phyloP scores from a whole-genome alignment of 2,797 vertebrate genomes.

The Acomys russatus region DNA sequence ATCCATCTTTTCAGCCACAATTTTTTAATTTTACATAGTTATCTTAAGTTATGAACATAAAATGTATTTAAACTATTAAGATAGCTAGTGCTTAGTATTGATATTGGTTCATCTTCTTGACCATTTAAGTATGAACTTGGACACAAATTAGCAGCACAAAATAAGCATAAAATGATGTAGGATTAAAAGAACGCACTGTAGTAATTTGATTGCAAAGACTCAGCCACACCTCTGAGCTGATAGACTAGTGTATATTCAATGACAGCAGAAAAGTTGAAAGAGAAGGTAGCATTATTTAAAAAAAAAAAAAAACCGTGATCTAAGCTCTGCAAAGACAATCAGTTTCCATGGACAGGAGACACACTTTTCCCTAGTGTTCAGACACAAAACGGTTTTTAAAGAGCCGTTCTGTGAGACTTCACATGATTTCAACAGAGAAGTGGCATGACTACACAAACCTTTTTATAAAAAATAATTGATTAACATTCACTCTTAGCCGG shows the following conservation, averaged over 20 bases:
- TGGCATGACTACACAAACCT: neutral
- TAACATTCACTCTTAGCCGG: neutral
- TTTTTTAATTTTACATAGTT: neutral
- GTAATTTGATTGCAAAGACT: neutral
- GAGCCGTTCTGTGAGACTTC: slow-evolving; percentile 46
- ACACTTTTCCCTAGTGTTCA: slow-evolving; percentile 29
- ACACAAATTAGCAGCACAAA: slow-evolving; percentile 27
- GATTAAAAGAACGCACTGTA: neutral
- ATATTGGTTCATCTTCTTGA: neutral
- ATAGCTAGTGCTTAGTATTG: neutral
- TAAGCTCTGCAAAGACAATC: neutral
- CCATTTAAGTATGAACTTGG: neutral
- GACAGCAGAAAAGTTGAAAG: slow-evolving; percentile 17
- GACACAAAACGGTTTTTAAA: slow-evolving; percentile 51
- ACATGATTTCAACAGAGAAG: slow-evolving; percentile 16
- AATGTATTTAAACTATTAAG: slow-evolving; percentile 28
- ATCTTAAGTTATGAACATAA: slow-evolving; percentile 20
- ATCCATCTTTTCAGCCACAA: neutral
- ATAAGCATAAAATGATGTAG: slow-evolving; percentile 7
- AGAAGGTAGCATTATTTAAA: slow-evolving; percentile 39
- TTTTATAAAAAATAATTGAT: slow-evolving; percentile 60
- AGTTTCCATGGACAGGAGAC: neutral
- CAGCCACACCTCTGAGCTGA: neutral
- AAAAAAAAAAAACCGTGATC: slow-evolving; percentile 21
- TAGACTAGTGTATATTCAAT: neutral